These are phyloP conservation scores for Agrochola lota DNA, from an alignment of 2,888 invertebrate genomes.

Conservation along the genomic window DNA sequence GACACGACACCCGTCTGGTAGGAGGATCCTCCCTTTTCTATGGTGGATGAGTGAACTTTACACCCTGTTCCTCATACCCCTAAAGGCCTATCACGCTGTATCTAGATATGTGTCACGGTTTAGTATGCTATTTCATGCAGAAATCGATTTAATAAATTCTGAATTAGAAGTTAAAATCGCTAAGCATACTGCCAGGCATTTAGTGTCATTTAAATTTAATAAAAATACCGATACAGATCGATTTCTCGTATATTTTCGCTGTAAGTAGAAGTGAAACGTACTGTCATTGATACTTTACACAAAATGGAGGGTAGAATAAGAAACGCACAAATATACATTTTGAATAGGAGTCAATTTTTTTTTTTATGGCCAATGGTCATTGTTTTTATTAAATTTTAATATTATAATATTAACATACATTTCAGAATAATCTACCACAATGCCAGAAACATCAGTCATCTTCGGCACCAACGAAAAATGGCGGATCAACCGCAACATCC, in stretches of 20 bases:
- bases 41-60: too few species aligned
- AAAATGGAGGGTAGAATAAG: not conserved
- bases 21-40: too few species aligned
- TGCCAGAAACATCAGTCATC: slow-evolving; percentile 76
- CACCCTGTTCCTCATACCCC: too few species aligned
- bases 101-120: not conserved
- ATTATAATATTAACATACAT: too few species aligned
- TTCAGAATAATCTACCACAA: slow-evolving; percentile 58
- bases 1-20: too few species aligned
- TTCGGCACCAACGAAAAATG: slow-evolving; percentile 92
- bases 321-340: not conserved
- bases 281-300: not conserved
- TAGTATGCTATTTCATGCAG: not conserved
- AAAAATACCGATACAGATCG: not conserved
- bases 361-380: too few species aligned
- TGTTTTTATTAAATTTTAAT: too few species aligned
- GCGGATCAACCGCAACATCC: slow-evolving; percentile 95
- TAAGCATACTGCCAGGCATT: not conserved
- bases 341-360: too few species aligned
- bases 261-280: not conserved
- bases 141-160: not conserved
- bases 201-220: not conserved
- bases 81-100: slow-evolving; percentile 2
- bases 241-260: not conserved
- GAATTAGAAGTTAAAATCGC: not conserved